These are phyloP conservation scores for Caracal caracal DNA, from an alignment of 2,113 vertebrate species.

Conservation along the genomic window DNA sequence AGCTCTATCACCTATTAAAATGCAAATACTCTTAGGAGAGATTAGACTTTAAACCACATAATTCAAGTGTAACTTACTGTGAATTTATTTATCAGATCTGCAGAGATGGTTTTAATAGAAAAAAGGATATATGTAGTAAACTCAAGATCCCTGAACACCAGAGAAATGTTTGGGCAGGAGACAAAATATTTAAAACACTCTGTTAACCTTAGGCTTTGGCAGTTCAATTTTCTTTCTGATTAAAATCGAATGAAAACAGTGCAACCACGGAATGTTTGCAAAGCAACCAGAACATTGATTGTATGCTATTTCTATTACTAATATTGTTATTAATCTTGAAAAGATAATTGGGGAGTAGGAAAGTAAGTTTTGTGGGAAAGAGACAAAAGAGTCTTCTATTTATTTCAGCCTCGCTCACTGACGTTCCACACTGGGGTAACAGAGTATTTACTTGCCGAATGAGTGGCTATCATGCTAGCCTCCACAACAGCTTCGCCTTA, in stretches of 20 bases:
- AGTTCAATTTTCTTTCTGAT: constrained; percentile 52
- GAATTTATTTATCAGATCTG: constrained; percentile 49
- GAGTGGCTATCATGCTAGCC: neutral
- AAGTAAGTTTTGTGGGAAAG: neutral
- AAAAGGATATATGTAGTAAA: neutral
- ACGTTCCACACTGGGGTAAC: neutral
- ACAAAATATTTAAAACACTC: constrained; percentile 20
- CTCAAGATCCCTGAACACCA: constrained; percentile 29
- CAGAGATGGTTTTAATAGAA: constrained; percentile 27
- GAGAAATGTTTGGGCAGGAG: neutral
- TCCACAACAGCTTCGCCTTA: neutral
- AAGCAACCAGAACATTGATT: neutral
- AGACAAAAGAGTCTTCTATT: neutral
- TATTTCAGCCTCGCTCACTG: neutral
- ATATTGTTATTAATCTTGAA: neutral
- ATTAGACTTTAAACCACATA: constrained; percentile 31
- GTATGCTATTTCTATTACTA: neutral
- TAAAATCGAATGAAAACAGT: neutral
- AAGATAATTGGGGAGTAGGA: neutral
- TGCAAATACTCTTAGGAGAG: constrained; percentile 52
- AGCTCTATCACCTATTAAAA: constrained; percentile 55
- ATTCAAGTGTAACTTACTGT: constrained; percentile 49
- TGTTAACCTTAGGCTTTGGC: neutral
- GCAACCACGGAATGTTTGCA: neutral
- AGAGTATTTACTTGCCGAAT: neutral